Conservation (phyloP, 2,888 invertebrate species). For the Chironomus riparius region DNA sequence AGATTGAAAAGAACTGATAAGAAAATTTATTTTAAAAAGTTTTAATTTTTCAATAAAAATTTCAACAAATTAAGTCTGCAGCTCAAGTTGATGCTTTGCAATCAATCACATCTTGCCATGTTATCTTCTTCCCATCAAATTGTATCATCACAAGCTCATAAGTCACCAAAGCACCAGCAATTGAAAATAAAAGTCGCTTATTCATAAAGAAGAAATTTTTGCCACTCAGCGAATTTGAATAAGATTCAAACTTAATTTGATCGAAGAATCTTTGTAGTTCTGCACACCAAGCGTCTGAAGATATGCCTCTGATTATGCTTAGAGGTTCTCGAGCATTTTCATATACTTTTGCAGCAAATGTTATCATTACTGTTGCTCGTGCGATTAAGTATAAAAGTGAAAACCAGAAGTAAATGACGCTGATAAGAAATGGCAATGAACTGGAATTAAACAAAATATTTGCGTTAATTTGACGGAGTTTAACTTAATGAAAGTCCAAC, state of each 20-base stretch:
- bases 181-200: background rate
- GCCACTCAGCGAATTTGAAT: background rate
- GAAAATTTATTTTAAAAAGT: too few relatives aligned
- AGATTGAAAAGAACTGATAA: too few relatives aligned
- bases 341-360: background rate
- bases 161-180: slow-evolving; percentile 2
- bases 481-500: too few relatives aligned
- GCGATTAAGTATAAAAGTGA: background rate
- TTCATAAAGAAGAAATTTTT: background rate
- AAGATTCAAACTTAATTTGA: background rate
- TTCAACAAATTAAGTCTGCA: too few relatives aligned
- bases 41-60: too few relatives aligned
- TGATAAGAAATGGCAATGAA: slow-evolving; percentile 7
- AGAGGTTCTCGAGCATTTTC: background rate
- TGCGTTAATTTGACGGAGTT: too few relatives aligned
- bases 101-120: background rate
- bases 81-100: background rate
- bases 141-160: slow-evolving; percentile 1
- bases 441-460: too few relatives aligned
- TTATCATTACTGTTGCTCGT: background rate
- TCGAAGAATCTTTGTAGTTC: slow-evolving; percentile 18
- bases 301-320: background rate
- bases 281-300: background rate
- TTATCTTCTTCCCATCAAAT: background rate
- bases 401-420: slow-evolving; percentile 16